Conservation (phyloP, 2,888 invertebrate species). For the Heliconius hortense region DNA sequence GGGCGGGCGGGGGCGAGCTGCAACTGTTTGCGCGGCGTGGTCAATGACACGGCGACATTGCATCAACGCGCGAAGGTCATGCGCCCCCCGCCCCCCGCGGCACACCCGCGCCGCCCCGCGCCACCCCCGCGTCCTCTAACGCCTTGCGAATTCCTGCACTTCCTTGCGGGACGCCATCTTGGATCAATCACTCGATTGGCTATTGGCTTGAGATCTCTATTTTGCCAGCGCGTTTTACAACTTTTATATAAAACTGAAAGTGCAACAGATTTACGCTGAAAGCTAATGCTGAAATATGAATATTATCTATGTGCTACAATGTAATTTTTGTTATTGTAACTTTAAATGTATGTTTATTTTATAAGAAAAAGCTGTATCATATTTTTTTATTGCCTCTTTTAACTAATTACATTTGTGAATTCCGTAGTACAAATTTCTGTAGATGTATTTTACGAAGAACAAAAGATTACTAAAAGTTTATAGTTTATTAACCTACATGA, state of each 20-base stretch:
- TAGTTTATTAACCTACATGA: slow-evolving; percentile 14
- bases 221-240: slow-evolving; percentile 18
- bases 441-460: neutral
- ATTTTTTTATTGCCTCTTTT: neutral
- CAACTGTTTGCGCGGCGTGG: slow-evolving; percentile 59
- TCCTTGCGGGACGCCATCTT: slow-evolving; percentile 71
- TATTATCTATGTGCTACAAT: neutral
- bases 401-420: slow-evolving; percentile 2
- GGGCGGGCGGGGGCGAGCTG: slow-evolving; percentile 50
- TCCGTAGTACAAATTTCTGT: neutral
- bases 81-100: slow-evolving; percentile 48
- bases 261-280: slow-evolving; percentile 25
- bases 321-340: neutral
- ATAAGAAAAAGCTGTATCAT: slow-evolving; percentile 4
- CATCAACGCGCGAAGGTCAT: slow-evolving; percentile 80
- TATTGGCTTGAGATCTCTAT: slow-evolving; percentile 31
- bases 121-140: slow-evolving; percentile 50
- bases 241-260: slow-evolving; percentile 28
- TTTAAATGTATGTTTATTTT: neutral
- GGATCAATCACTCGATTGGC: slow-evolving; percentile 62
- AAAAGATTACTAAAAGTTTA: slow-evolving; percentile 5
- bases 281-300: neutral
- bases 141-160: slow-evolving; percentile 63
- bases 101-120: slow-evolving; percentile 38
- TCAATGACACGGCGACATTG: slow-evolving; percentile 82